Conservation (phyloP, 2,797 vertebrate species). For the Emydoidea blandingii region DNA sequence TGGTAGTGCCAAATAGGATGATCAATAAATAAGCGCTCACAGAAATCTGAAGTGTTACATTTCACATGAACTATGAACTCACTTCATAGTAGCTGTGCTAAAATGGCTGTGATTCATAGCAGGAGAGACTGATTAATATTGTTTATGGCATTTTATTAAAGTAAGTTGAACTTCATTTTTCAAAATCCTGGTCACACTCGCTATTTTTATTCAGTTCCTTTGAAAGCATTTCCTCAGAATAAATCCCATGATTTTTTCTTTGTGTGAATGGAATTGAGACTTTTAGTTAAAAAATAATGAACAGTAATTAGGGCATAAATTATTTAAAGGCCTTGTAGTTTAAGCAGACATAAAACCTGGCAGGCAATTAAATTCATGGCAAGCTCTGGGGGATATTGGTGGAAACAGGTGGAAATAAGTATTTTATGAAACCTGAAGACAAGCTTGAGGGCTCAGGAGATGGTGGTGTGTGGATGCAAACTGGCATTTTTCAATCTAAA, state of each 20-base stretch:
- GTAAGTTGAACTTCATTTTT: slow-evolving; percentile 55
- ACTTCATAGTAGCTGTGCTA: slow-evolving; percentile 40
- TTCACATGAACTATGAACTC: slow-evolving; percentile 45
- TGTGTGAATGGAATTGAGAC: slow-evolving; percentile 67
- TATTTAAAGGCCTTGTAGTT: slow-evolving; percentile 75
- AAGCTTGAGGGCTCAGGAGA: slow-evolving; percentile 60
- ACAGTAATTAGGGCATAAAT: slow-evolving; percentile 82
- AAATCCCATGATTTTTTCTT: slow-evolving; percentile 49
- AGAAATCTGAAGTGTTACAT: slow-evolving; percentile 41
- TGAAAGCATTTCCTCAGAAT: slow-evolving; percentile 56
- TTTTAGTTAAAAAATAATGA: slow-evolving; percentile 79
- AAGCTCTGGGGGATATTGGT: slow-evolving; percentile 54
- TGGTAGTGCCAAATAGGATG: slow-evolving; percentile 14
- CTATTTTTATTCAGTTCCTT: slow-evolving; percentile 50
- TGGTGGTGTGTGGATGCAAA: slow-evolving; percentile 43
- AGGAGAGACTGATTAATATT: slow-evolving; percentile 19
- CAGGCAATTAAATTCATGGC: slow-evolving; percentile 73
- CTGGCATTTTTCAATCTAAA: slow-evolving; percentile 62
- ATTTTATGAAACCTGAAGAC: slow-evolving; percentile 64
- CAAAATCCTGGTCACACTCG: not conserved
- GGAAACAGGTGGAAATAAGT: slow-evolving; percentile 67
- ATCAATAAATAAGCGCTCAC: slow-evolving; percentile 44
- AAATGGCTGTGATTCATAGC: slow-evolving; percentile 31
- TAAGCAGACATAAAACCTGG: slow-evolving; percentile 66
- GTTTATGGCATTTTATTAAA: slow-evolving; percentile 50